Evolutionary conservation across 2,888 invertebrate species (phyloP), one percentile per base, ranked within the genome.

Genomic region (Escarpia spicata): DNA sequence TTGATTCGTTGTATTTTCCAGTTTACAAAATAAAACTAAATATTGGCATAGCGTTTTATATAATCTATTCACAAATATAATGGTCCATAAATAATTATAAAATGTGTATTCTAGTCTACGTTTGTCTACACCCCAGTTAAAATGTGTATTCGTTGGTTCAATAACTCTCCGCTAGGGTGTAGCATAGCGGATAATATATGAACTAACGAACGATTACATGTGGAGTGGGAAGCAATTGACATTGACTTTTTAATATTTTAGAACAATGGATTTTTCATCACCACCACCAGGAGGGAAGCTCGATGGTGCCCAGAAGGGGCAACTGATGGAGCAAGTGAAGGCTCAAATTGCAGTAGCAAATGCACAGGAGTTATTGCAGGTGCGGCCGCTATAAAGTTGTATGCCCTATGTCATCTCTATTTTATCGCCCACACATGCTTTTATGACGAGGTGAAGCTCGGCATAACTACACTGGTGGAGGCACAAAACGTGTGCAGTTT

Each of bases 281-380:
- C 89, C 90, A 31, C 58, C 92, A 10, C 37, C 60, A 37, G 93
- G 92, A 19, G 93, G 92, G 15, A 94, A 93, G 45, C 12, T 93
- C 31, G 93, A 93, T 92, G 43, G 92, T 31, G 90, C 91, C 37
- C 94, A 96, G 52, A 94, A 94, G 92, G 96, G 95, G 90, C 95
- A 95, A 90, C 97, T 99, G 93, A 99, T 99, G 98, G 98, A 98
- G 95, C 98, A 98, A 97, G 98, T 99, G 52, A 98, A 99, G 97
- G 98, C 99, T 96, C 98, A 99, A 97, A 98, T 99, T 93, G 98
- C 98, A 0, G 97, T 99, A 92, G 98, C 98, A 90, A 98, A 98
- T 97, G 98, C 98, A 75, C 99, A 99, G 96, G 98, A 99, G 97
- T 97, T 99, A 94, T 97, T 99, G 94, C 98, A 98, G 96, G 98